Conservation (phyloP, 2,113 vertebrate genomes). For the Tursiops truncatus region DNA sequence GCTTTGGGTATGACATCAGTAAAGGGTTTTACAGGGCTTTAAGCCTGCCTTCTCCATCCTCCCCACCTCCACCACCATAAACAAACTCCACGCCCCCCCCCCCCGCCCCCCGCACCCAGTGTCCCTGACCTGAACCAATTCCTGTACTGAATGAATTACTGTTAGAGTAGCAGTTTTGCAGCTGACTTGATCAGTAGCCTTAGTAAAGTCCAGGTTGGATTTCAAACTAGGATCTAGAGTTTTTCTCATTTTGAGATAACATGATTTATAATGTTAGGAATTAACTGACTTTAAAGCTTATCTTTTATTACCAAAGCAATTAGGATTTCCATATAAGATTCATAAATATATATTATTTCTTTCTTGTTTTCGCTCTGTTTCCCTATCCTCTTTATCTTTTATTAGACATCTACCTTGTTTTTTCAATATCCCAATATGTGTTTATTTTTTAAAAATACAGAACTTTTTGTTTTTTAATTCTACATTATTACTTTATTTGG, state of each 20-base stretch:
- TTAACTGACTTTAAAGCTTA: background rate
- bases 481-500: background rate
- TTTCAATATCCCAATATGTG: background rate
- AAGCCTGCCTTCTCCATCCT: background rate
- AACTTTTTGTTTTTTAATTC: background rate
- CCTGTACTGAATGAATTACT: background rate
- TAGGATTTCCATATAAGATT: background rate
- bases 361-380: background rate
- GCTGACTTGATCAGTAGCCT: background rate
- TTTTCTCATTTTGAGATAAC: background rate
- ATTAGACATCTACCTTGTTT: background rate
- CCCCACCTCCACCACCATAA: no score
- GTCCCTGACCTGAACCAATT: background rate
- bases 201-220: background rate
- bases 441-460: background rate
- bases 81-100: background rate
- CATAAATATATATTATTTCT: background rate
- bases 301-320: conserved; percentile 31
- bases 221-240: background rate
- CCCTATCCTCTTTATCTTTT: background rate
- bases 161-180: background rate
- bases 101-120: background rate
- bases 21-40: background rate
- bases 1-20: background rate
- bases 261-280: background rate